A percentile compares a stretch with the other conserved stretches of the same genome.
These are phyloP conservation scores for Alexandromys fortis DNA, from an alignment of 2,113 vertebrate species.

Conservation along the genomic window DNA sequence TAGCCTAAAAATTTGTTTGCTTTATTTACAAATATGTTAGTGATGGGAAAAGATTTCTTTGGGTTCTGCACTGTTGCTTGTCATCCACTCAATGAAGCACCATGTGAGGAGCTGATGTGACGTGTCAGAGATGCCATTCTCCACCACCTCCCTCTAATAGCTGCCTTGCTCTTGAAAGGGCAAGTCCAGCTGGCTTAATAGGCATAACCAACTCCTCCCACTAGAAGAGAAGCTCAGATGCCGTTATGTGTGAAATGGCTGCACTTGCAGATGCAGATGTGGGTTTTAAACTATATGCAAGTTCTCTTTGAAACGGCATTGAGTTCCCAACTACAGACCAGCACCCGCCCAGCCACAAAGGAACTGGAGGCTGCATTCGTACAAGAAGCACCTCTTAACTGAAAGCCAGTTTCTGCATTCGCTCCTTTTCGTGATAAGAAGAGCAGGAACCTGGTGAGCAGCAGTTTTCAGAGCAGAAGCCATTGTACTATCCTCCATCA, in stretches of 20 bases:
- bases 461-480: not conserved
- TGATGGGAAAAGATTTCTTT: not conserved
- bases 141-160: not conserved
- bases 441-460: not conserved
- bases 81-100: not conserved
- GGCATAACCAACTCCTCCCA: not conserved
- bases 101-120: not conserved
- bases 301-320: not conserved
- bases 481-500: not conserved
- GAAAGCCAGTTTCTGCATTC: not conserved
- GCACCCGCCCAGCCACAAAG: not conserved
- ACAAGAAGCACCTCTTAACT: not conserved
- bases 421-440: not conserved
- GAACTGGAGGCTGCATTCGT: not conserved
- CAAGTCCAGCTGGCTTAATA: not conserved
- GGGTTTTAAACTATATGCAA: not conserved
- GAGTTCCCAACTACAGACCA: not conserved
- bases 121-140: not conserved
- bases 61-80: not conserved
- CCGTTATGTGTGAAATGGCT: not conserved
- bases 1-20: not conserved
- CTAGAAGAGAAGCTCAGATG: not conserved
- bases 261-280: not conserved
- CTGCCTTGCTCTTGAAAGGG: not conserved
- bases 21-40: slow-evolving; percentile 9